Conservation (phyloP, 2,113 vertebrate species). For the Myotis lucifugus region DNA sequence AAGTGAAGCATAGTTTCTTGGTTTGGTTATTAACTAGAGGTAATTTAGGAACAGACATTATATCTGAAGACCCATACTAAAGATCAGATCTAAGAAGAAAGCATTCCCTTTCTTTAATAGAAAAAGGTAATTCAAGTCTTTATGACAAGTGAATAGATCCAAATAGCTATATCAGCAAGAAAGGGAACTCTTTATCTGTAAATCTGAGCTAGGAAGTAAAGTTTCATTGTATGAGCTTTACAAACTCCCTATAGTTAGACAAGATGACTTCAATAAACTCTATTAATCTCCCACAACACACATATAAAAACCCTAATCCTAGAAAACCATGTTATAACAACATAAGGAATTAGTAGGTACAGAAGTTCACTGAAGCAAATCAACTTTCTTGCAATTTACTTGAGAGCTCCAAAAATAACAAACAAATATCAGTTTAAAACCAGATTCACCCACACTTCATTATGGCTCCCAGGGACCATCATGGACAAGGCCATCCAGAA, state of each 20-base stretch:
- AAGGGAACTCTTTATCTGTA: background rate
- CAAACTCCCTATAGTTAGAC: conserved; percentile 42
- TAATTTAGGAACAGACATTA: background rate
- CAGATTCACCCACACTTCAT: background rate
- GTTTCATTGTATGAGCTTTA: background rate
- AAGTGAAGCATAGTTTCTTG: background rate
- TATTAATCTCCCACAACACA: conserved; percentile 39
- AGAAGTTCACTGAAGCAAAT: conserved; percentile 57
- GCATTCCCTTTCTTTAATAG: conserved; percentile 23
- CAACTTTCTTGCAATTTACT: conserved; percentile 35
- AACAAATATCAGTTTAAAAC: conserved; percentile 46
- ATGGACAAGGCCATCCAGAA: conserved; percentile 35
- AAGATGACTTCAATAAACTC: conserved; percentile 31
- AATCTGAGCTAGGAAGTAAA: conserved; percentile 43
- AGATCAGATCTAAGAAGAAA: conserved; percentile 44
- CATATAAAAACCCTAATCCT: background rate
- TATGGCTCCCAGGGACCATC: background rate
- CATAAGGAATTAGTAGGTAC: background rate
- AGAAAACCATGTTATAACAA: conserved; percentile 39
- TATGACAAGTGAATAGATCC: conserved; percentile 27
- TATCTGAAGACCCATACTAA: background rate
- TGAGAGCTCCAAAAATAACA: conserved; percentile 60
- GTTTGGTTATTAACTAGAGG: background rate
- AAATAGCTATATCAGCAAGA: conserved; percentile 38
- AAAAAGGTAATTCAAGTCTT: conserved; percentile 40